Conservation (phyloP, 2,888 invertebrate species). For the Drosophila bunnanda region DNA sequence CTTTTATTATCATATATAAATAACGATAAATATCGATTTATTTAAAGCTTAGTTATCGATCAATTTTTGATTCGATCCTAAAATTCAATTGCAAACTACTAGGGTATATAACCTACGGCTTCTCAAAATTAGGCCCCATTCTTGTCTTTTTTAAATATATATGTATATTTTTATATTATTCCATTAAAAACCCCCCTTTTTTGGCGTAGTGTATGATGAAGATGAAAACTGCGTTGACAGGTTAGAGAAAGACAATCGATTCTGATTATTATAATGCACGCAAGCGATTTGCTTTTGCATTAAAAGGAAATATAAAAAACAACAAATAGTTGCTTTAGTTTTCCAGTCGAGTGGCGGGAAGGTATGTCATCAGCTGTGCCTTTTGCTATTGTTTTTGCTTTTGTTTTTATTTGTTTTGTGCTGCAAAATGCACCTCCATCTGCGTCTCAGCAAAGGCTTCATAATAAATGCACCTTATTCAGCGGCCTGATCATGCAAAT, state of each 20-base stretch:
- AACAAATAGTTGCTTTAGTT: conserved; percentile 20
- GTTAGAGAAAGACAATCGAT: conserved; percentile 23
- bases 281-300: conserved; percentile 37
- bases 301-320: conserved; percentile 13
- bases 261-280: conserved; percentile 50
- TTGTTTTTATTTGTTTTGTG: not conserved
- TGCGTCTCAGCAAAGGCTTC: not conserved
- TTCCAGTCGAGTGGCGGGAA: conserved; percentile 3
- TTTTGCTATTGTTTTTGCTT: conserved; percentile 20
- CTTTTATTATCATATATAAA: too few relatives aligned
- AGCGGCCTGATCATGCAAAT: conserved; percentile 5
- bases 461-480: not conserved
- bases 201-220: conserved; percentile 2
- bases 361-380: conserved; percentile 8
- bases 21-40: too few relatives aligned
- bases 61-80: too few relatives aligned
- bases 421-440: conserved; percentile 1
- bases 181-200: not conserved
- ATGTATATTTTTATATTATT: too few relatives aligned
- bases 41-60: too few relatives aligned
- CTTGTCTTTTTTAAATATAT: too few relatives aligned
- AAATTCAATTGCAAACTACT: too few relatives aligned
- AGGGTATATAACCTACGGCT: too few relatives aligned
- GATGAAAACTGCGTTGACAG: conserved; percentile 29
- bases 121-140: too few relatives aligned